Percentiles rank a stretch among this genome's conserved stretches.
Evolutionary conservation across 2,113 vertebrate species (phyloP).

Genomic region (Cheilinus undulatus): DNA sequence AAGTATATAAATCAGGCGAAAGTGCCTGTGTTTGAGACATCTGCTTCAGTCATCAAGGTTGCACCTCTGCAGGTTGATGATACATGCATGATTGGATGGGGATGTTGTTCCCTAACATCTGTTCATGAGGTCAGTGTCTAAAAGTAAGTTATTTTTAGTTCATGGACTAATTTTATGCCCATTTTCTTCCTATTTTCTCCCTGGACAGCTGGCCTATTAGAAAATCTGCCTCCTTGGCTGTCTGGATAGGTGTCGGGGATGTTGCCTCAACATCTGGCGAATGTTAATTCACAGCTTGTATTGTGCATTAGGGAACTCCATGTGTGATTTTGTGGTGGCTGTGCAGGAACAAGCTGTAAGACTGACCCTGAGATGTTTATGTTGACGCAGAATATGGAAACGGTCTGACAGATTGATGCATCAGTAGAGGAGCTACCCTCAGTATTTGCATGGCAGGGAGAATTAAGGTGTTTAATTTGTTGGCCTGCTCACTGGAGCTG

Average conservation of each 20-base stretch:
- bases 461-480: slow-evolving; percentile 34
- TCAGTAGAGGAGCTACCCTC: not conserved
- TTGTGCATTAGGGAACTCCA: slow-evolving; percentile 3
- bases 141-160: slow-evolving; percentile 59
- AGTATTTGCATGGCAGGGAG: slow-evolving; percentile 6
- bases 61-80: slow-evolving; percentile 24
- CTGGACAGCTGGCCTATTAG: slow-evolving; percentile 50
- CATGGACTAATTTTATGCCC: slow-evolving; percentile 9
- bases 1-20: slow-evolving; percentile 28
- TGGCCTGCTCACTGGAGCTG: not conserved
- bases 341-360: slow-evolving; percentile 23
- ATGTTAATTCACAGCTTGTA: slow-evolving; percentile 43
- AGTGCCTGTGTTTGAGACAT: slow-evolving; percentile 36
- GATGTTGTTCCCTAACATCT: slow-evolving; percentile 59
- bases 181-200: slow-evolving; percentile 27
- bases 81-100: slow-evolving; percentile 11
- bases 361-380: slow-evolving; percentile 13
- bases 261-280: slow-evolving; percentile 54
- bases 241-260: slow-evolving; percentile 38
- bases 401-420: slow-evolving; percentile 6
- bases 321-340: slow-evolving; percentile 18
- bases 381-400: not conserved
- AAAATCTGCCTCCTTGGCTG: slow-evolving; percentile 14
- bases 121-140: slow-evolving; percentile 52
- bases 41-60: slow-evolving; percentile 37